Evolutionary conservation across 1,140 invertebrate genomes (phyloP).

Genomic region (Hydropsyche tenuis): DNA sequence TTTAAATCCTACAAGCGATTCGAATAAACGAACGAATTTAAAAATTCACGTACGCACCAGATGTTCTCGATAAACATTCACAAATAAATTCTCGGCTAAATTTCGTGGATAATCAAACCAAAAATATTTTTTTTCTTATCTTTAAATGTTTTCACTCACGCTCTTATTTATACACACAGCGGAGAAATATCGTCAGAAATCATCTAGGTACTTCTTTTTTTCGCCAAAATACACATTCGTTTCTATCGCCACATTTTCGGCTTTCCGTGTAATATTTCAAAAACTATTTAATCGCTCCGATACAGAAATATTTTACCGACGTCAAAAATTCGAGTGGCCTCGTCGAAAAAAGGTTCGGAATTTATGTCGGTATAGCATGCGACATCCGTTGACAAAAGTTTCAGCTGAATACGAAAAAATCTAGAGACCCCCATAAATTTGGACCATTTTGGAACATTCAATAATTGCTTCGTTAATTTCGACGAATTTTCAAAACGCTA

Average conservation of each 20-base stretch:
- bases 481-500: too few relatives aligned
- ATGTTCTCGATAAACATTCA: too few relatives aligned
- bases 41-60: too few relatives aligned
- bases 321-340: conserved; percentile 20
- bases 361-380: conserved; percentile 17
- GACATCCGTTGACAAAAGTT: conserved; percentile 25
- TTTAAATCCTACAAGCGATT: too few relatives aligned
- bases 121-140: conserved; percentile 26
- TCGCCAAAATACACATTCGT: background rate
- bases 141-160: conserved; percentile 26
- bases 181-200: conserved; percentile 5
- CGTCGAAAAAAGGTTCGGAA: conserved; percentile 15
- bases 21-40: too few relatives aligned
- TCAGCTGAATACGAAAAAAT: background rate
- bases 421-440: background rate
- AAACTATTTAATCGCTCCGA: conserved; percentile 20
- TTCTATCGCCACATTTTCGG: background rate
- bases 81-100: too few relatives aligned
- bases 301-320: conserved; percentile 26
- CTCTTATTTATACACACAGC: background rate
- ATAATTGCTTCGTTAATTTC: too few relatives aligned
- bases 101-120: background rate
- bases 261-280: conserved; percentile 16
- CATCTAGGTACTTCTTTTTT: conserved; percentile 11
- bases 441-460: too few relatives aligned